Base-by-base conservation (phyloP, 2,113 vertebrate species). In the Willisornis vidua region DNA sequence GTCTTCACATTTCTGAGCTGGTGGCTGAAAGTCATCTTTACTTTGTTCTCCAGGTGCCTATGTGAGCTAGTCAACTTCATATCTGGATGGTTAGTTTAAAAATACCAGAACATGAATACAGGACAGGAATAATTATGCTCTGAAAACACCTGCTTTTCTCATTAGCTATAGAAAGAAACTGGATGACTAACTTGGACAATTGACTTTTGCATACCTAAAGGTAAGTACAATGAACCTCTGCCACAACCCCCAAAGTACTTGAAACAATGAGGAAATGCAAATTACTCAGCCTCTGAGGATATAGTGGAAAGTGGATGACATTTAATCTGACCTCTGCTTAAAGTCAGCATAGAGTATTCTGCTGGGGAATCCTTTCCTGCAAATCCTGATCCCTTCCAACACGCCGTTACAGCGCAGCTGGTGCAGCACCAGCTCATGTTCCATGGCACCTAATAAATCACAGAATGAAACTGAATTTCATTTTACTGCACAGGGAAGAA, bases 341-440 rank as follows among this genome's bases (percentile, higher is more conserved):
- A 97, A 97, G 16, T 97, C 96, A 5, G 96, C 96, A 6, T 97
- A 97, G 51, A 95, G 92, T 5, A 97, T 43, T 85, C 96, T 93
- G 92, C 96, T 97, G 49, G 96, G 96, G 23, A 97, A 97, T 4
- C 96, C 96, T 9, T 97, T 97, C 37, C 96, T 94, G 90, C 96
- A 97, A 20, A 97, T 97, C 73, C 96, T 82, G 6, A 97, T 97
- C 54, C 96, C 96, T 83, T 97, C 95, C 62, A 97, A 68, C 63
- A 97, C 95, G 0, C 96, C 96, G 0, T 97, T 97, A 33, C 96
- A 97, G 8, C 96, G 94, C 75, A 97, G 79, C 79, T 97, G 96
- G 9, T 97, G 96, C 19, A 97, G 85, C 82, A 97, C 96, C 59
- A 97, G 75, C 14, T 97, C 96, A 3, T 97, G 96, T 14, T 97